phyloP scores from a whole-genome alignment of 2,888 invertebrate genomes.

The Anorthoa munda region DNA sequence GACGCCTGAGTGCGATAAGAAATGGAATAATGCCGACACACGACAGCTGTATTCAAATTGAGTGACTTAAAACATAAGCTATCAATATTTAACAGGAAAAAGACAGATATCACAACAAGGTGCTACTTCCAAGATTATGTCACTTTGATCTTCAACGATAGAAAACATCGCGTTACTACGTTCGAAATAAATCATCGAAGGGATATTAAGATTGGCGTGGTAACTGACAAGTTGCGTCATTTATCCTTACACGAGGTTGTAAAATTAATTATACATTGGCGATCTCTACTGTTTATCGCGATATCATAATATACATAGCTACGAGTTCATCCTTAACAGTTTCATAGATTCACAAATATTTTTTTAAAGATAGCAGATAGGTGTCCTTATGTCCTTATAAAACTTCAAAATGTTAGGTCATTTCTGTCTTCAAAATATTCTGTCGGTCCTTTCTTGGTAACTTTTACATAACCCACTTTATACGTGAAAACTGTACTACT shows the following conservation, averaged over 20 bases:
- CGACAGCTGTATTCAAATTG: conserved; percentile 37
- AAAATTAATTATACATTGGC: conserved; percentile 15
- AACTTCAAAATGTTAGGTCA: too few relatives aligned
- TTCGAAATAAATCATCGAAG: conserved; percentile 10
- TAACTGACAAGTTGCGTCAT: conserved; percentile 14
- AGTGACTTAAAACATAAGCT: conserved; percentile 20
- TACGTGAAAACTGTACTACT: conserved; percentile 4
- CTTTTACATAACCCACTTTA: not conserved
- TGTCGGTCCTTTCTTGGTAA: not conserved
- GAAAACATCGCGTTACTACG: conserved; percentile 14
- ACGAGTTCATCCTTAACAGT: not conserved
- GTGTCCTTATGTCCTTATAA: not conserved
- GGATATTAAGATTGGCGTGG: conserved; percentile 9
- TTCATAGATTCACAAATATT: not conserved
- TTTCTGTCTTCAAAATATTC: too few relatives aligned
- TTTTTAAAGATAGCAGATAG: not conserved
- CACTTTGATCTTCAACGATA: conserved; percentile 23
- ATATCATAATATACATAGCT: not conserved
- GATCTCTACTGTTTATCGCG: conserved; percentile 3
- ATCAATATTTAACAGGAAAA: conserved; percentile 25
- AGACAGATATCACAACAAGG: conserved; percentile 14
- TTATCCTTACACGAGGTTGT: conserved; percentile 31
- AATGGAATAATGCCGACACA: conserved; percentile 23
- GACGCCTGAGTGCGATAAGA: conserved; percentile 36
- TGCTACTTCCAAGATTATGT: conserved; percentile 13